Conservation (phyloP, 2,113 vertebrate species). For the Engraulis encrasicolus region DNA sequence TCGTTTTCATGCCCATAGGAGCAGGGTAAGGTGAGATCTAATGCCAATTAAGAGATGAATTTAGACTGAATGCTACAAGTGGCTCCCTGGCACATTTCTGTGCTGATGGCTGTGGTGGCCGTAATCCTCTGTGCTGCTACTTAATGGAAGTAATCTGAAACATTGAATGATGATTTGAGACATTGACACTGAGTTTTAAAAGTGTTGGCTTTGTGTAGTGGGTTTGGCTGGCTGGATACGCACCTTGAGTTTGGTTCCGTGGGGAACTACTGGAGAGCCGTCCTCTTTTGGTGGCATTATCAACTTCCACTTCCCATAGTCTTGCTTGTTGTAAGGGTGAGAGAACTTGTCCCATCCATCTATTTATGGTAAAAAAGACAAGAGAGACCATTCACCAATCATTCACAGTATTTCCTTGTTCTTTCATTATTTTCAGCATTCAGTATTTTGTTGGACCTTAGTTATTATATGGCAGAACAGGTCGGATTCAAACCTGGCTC, state of each 20-base stretch:
- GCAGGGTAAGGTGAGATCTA: not conserved
- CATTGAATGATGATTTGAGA: not conserved
- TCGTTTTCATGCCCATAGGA: not conserved
- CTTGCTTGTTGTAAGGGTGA: conserved; percentile 70
- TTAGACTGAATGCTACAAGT: not conserved
- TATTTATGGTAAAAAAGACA: conserved; percentile 41
- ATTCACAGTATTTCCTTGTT: conserved; percentile 27
- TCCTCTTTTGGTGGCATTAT: conserved; percentile 71
- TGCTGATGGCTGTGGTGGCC: not conserved
- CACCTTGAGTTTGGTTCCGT: conserved; percentile 78
- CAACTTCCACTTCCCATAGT: conserved; percentile 79
- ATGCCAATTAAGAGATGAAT: not conserved
- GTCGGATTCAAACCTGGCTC: no score
- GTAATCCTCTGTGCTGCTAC: not conserved
- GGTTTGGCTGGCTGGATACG: not conserved
- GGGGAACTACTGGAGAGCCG: conserved; percentile 74
- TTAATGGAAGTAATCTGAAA: not conserved
- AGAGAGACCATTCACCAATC: not conserved
- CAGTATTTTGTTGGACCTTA: no score
- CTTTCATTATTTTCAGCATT: no score
- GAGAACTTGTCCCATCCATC: conserved; percentile 80
- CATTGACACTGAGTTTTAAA: no score
- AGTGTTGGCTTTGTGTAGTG: no score
- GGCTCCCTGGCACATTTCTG: not conserved
- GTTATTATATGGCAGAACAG: no score